Evolutionary conservation across 2,888 invertebrate species (phyloP), one percentile per base, ranked within the genome.

Genomic region (Hydropsyche betteni): DNA sequence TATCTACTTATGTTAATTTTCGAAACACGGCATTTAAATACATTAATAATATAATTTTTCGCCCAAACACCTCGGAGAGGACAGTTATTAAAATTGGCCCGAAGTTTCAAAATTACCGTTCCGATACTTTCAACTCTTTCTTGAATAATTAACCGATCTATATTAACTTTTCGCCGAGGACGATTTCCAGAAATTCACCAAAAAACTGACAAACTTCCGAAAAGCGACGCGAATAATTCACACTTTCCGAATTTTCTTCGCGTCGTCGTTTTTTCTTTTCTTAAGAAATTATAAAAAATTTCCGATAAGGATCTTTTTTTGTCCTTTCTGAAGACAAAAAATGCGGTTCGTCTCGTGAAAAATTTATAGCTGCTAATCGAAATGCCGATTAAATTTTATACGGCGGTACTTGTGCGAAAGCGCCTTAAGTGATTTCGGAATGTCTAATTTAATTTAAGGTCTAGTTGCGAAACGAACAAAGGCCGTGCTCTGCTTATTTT

Each of bases 291-390:
- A 8, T 8, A 16, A 5, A 58, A 16, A 4, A 16, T 58, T 58
- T 24, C 24, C 16, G 16, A n/a, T 6, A 16, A 53, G 14, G 53
- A 14, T 58, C 16, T 5, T 58, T 58, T 24, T 58, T 8, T 58
- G n/a, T 16, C 58, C 4, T 58, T 58, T 58, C 24, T 24, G 4
- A 4, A 24, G 14, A 58, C 14, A 24, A 58, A 8, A 16, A 24
- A 58, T 58, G 14, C 58, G 14, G 24, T 58, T 58, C 14, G 16
- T 24, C 8, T 16, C 16, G 16, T 14, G 58, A 24, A 58, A 7
- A 58, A 58, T 58, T 58, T 58, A 58, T 58, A 4, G 58, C 14
- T 8, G 24, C 58, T 58, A 58, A 58, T 58, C 58, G 58, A 58
- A 58, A 58, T 58, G 16, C 58, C 24, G 58, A 58, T 58, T 58